These are phyloP conservation scores for Discoglossus pictus DNA, from an alignment of 2,797 vertebrate genomes.

Conservation along the genomic window DNA sequence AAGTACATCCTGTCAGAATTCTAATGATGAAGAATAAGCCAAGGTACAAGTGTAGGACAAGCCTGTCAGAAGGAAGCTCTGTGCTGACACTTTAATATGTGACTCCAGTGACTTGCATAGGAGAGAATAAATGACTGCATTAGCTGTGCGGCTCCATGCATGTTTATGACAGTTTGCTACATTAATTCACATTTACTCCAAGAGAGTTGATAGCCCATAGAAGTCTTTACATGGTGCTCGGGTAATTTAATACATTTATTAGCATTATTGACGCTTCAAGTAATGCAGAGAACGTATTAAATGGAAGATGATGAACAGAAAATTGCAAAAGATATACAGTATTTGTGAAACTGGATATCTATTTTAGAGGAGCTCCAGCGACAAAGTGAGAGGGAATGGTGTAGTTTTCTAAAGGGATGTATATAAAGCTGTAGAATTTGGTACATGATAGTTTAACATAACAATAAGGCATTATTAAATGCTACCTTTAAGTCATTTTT, in stretches of 20 bases:
- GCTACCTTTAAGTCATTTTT: too few relatives aligned
- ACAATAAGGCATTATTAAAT: too few relatives aligned
- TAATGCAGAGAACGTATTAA: constrained; percentile 2
- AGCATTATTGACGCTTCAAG: constrained; percentile 18
- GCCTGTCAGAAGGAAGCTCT: constrained; percentile 6
- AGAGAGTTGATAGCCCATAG: constrained; percentile 21
- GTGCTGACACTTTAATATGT: constrained; percentile 23
- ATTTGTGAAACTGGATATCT: neutral
- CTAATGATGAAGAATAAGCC: constrained; percentile 10
- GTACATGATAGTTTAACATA: too few relatives aligned
- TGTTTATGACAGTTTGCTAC: constrained; percentile 22
- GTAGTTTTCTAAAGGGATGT: too few relatives aligned
- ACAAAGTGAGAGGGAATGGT: too few relatives aligned
- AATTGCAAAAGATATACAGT: neutral
- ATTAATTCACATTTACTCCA: constrained; percentile 27
- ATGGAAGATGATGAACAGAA: neutral
- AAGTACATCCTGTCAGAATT: neutral
- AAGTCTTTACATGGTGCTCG: constrained; percentile 7
- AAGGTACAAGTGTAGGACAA: neutral
- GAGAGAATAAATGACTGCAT: constrained; percentile 21
- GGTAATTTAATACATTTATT: constrained; percentile 27
- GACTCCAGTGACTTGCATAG: neutral
- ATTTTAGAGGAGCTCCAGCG: too few relatives aligned
- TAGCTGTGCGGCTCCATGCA: constrained; percentile 1
- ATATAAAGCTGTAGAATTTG: too few relatives aligned